Percentiles rank a stretch among this genome's conserved stretches.
These are phyloP conservation scores for Diorhabda elongata DNA, from an alignment of 1,140 invertebrate species.

Conservation along the genomic window DNA sequence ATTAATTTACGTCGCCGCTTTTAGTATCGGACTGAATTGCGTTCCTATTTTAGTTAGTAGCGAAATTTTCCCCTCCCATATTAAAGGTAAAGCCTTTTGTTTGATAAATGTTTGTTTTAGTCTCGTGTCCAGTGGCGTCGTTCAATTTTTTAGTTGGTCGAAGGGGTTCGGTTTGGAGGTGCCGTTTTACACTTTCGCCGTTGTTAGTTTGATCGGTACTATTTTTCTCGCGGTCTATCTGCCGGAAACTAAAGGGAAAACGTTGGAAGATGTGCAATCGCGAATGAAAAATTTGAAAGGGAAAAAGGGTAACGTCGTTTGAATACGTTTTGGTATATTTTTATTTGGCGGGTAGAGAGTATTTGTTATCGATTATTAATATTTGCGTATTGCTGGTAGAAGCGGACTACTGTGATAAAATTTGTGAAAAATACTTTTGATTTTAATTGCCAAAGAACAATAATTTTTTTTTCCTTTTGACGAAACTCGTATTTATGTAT, in stretches of 20 bases:
- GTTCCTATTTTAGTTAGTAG: slow-evolving; percentile 67
- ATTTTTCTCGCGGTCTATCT: slow-evolving; percentile 60
- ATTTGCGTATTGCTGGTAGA: too few species aligned
- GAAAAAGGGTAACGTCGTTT: too few species aligned
- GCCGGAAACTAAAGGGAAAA: slow-evolving; percentile 80
- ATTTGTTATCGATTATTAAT: too few species aligned
- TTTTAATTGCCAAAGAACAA: too few species aligned
- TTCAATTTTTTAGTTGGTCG: slow-evolving; percentile 66
- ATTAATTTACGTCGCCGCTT: slow-evolving; percentile 37
- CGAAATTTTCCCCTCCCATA: slow-evolving; percentile 68
- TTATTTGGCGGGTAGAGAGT: too few species aligned
- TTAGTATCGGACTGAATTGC: slow-evolving; percentile 64
- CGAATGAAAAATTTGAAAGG: neutral
- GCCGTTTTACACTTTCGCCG: slow-evolving; percentile 69
- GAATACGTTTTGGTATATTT: too few species aligned
- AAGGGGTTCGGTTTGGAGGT: slow-evolving; percentile 59
- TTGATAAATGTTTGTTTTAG: slow-evolving; percentile 66
- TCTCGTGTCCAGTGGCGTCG: slow-evolving; percentile 65
- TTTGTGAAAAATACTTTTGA: too few species aligned
- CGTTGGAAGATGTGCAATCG: slow-evolving; percentile 54
- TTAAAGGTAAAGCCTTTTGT: slow-evolving; percentile 66
- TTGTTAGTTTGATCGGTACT: slow-evolving; percentile 58
- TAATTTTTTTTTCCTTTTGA: too few species aligned
- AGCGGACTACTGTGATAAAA: too few species aligned
- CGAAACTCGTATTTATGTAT: too few species aligned